These are phyloP conservation scores for Adineta ricciae DNA, from an alignment of 2,888 invertebrate genomes.

Conservation along the genomic window DNA sequence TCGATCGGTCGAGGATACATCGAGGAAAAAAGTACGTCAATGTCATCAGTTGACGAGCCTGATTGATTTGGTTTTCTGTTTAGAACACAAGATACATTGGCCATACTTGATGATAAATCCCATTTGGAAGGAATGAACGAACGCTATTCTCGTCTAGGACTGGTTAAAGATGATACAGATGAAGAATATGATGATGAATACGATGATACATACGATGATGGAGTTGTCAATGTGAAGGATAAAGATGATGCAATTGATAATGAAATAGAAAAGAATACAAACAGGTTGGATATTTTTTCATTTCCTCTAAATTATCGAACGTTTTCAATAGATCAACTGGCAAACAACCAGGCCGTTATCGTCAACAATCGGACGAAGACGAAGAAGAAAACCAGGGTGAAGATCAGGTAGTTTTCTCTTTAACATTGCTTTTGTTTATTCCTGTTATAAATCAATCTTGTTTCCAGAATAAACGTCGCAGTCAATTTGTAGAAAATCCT, in stretches of 20 bases:
- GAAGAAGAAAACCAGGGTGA: neutral
- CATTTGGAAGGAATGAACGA: conserved; percentile 23
- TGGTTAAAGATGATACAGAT: neutral
- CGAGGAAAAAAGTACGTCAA: conserved; percentile 53
- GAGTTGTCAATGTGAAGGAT: conserved; percentile 7
- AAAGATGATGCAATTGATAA: conserved; percentile 23
- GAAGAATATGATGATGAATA: conserved; percentile 33
- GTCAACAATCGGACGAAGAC: neutral
- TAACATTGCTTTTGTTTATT: neutral
- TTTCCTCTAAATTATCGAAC: neutral
- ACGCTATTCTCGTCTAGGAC: neutral
- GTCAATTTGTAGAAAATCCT: conserved; percentile 12
- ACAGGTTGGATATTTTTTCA: neutral
- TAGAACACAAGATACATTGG: neutral
- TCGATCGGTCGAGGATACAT: conserved; percentile 53
- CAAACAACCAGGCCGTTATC: neutral
- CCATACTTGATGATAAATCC: conserved; percentile 7
- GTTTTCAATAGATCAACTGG: neutral
- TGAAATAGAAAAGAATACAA: conserved; percentile 10
- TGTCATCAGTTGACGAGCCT: neutral
- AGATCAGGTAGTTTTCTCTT: neutral
- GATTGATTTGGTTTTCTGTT: neutral
- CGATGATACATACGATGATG: conserved; percentile 33
- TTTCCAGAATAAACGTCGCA: neutral
- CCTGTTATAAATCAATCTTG: neutral